Conservation (phyloP, 2,113 vertebrate species). For the Planiliza haematocheilus region DNA sequence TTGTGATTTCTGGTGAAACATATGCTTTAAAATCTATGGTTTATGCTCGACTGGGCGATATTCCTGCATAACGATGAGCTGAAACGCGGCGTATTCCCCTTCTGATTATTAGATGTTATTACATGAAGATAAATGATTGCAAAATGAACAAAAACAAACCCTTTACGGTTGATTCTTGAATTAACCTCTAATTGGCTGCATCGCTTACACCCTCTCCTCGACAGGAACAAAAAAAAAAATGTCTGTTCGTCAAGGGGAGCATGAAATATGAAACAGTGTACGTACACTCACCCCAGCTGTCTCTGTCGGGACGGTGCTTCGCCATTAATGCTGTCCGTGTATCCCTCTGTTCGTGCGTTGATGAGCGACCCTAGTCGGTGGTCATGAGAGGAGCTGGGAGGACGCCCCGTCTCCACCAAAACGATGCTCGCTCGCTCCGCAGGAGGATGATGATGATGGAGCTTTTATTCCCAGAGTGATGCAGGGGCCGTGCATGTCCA, state of each 20-base stretch:
- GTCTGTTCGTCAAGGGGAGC: conserved; percentile 45
- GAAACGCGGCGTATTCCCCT: background rate
- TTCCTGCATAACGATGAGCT: conserved; percentile 1
- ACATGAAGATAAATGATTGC: conserved; percentile 8
- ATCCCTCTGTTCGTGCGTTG: conserved; percentile 46
- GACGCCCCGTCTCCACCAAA: conserved; percentile 72
- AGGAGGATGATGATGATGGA: conserved; percentile 80
- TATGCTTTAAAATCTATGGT: background rate
- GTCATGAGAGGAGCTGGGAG: conserved; percentile 75
- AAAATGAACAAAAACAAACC: conserved; percentile 16
- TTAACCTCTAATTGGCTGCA: conserved; percentile 49
- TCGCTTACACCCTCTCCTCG: conserved; percentile 53
- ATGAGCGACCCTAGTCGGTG: conserved; percentile 59
- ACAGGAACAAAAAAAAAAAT: conserved; percentile 7
- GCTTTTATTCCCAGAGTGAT: conserved; percentile 62
- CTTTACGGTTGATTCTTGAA: conserved; percentile 17
- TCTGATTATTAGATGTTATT: background rate
- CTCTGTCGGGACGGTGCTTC: conserved; percentile 88
- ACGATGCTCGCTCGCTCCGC: conserved; percentile 81
- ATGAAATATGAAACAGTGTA: conserved; percentile 53
- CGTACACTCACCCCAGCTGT: conserved; percentile 93
- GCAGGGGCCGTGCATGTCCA: background rate
- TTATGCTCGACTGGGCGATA: background rate
- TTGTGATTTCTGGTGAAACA: background rate
- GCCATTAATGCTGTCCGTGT: conserved; percentile 81